Conservation (phyloP, 2,113 vertebrate species). For the Xiphophorus couchianus region DNA sequence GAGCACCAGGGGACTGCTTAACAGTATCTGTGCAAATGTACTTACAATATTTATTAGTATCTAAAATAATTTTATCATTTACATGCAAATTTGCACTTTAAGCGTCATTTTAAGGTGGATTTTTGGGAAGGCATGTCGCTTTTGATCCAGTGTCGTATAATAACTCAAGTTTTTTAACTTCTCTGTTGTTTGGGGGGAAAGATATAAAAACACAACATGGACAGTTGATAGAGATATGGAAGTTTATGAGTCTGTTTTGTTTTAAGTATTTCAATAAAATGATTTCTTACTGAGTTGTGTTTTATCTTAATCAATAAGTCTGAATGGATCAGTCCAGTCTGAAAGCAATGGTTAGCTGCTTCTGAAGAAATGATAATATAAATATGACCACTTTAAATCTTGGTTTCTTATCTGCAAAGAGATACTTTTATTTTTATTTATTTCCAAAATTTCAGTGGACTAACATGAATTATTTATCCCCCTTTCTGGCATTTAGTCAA, state of each 20-base stretch:
- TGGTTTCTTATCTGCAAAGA: too few species aligned
- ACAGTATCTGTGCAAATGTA: slow-evolving; percentile 33
- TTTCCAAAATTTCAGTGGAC: too few species aligned
- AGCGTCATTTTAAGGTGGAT: slow-evolving; percentile 22
- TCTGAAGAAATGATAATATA: not conserved
- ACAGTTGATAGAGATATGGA: not conserved
- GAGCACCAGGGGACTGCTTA: not conserved
- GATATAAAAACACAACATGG: slow-evolving; percentile 8
- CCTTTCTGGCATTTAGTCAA: too few species aligned
- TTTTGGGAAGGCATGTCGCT: slow-evolving; percentile 23
- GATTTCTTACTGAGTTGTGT: not conserved
- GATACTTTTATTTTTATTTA: too few species aligned
- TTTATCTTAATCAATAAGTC: not conserved
- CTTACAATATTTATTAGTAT: slow-evolving; percentile 52
- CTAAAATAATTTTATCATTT: slow-evolving; percentile 45
- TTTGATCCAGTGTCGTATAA: slow-evolving; percentile 15
- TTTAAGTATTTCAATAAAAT: not conserved
- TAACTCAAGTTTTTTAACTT: slow-evolving; percentile 32
- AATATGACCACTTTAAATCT: not conserved
- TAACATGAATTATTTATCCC: too few species aligned
- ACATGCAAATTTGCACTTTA: slow-evolving; percentile 72
- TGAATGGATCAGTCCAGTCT: not conserved
- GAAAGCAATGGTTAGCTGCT: not conserved
- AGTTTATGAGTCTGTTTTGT: not conserved
- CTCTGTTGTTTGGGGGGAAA: not conserved